Evolutionary conservation across 2,113 vertebrate species (phyloP).

Genomic region (Actenoides lindsayi): DNA sequence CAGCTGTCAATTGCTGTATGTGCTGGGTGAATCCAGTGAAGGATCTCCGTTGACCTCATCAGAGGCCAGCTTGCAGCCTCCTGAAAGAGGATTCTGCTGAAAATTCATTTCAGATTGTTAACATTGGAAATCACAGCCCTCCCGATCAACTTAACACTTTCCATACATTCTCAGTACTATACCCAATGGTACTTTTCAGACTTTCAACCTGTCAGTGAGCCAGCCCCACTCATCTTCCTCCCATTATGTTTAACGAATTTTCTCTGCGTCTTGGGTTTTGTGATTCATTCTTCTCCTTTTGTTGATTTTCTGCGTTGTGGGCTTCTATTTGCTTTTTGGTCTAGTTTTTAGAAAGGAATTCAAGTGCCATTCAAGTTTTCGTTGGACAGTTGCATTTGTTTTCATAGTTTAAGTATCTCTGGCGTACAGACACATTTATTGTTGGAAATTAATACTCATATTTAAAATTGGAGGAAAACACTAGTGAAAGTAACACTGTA

Average conservation of each 20-base stretch:
- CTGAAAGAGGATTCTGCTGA: not conserved
- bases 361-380: not conserved
- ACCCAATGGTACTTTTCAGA: not conserved
- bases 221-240: not conserved
- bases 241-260: not conserved
- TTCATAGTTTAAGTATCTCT: not conserved
- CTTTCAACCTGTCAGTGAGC: not conserved
- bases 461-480: not conserved
- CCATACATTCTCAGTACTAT: not conserved
- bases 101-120: not conserved
- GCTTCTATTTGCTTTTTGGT: not conserved
- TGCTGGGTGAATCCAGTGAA: not conserved
- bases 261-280: fast-evolving
- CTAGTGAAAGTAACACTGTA: not conserved
- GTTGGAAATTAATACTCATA: not conserved
- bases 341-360: not conserved
- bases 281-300: not conserved
- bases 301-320: not conserved
- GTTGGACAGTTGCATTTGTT: not conserved
- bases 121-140: not conserved
- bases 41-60: not conserved
- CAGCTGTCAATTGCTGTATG: not conserved
- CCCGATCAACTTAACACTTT: not conserved
- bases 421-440: not conserved
- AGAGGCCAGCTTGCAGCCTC: not conserved